Evolutionary conservation across 2,888 invertebrate genomes (phyloP), one percentile per base, ranked within the genome.

Genomic region (Zhengitettix transpicula): DNA sequence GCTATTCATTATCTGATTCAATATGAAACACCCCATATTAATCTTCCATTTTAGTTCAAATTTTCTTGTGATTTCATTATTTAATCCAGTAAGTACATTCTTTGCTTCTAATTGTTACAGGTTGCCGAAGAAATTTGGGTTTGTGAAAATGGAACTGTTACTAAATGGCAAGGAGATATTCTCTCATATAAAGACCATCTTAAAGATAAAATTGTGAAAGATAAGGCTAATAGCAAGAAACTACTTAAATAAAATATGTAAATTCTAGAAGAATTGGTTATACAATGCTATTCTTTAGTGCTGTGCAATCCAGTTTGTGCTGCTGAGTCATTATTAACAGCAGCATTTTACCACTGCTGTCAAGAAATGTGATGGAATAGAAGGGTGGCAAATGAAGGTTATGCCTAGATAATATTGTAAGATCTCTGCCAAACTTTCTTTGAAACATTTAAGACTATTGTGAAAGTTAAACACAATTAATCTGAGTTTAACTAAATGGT

Each of bases 121-220:
- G 98, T 99, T 42, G 98, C 98, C 11, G 89, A 99, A 73, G 95
- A 96, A 75, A 98, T 99, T 73, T 99, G 98, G 99, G 88, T 99
- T 54, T 99, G 99, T 74, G 97, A 98, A 73, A 89, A 99, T 65
- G 89, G 88, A 69, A 85, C 88, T 8, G 88, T 95, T 59, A 97
- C 95, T 40, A 96, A 97, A 75, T 99, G 98, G 96, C 84, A 91
- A 66, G 96, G 97, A 15, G 91, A 89, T 70, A 99, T 99, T 77
- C 82, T 92, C 69, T 83, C 87, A 63, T 99, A 98, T 79, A 99
- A 99, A 77, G 89, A 95, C 70, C 88, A 91, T 71, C 80, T 99
- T 65, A 91, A 93, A 71, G 83, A 82, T 61, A 90, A 89, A 74
- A 89, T 96, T 68, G 73, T 86, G 55, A 89, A 88, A 69, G 86